Evolutionary conservation across 2,797 vertebrate genomes (phyloP).

Genomic region (Rhinatrema bivittatum): DNA sequence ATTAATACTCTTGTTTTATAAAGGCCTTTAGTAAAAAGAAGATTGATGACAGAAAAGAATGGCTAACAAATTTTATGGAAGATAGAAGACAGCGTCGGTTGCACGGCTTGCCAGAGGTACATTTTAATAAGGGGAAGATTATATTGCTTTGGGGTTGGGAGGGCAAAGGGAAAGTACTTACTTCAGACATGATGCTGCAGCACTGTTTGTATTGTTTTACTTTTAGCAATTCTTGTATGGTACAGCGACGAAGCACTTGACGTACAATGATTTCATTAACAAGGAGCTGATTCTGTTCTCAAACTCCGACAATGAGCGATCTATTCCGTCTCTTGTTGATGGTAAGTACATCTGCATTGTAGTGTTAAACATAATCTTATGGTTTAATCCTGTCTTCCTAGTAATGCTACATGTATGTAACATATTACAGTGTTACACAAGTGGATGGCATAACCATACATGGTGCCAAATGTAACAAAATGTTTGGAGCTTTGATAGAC

Average conservation of each 20-base stretch:
- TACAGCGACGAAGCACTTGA: constrained; percentile 83
- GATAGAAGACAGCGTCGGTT: constrained; percentile 89
- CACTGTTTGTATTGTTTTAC: constrained; percentile 16
- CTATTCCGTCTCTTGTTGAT: constrained; percentile 93
- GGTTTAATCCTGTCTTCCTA: no score
- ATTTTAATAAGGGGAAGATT: constrained; percentile 22
- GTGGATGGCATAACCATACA: no score
- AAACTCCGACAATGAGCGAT: constrained; percentile 97
- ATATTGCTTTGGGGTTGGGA: constrained; percentile 2
- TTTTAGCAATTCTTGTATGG: constrained; percentile 94
- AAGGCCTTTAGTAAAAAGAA: constrained; percentile 99
- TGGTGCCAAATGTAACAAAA: no score
- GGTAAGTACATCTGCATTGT: constrained; percentile 65
- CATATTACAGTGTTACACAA: no score
- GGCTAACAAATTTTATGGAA: constrained; percentile 98
- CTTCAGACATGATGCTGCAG: constrained; percentile 6
- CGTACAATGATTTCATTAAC: constrained; percentile 98
- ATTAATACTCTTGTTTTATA: constrained; percentile 33
- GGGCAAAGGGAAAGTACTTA: not conserved
- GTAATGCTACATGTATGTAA: no score
- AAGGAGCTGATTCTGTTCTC: constrained; percentile 98
- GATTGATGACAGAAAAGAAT: constrained; percentile 95
- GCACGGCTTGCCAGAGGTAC: constrained; percentile 92
- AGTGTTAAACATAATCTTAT: no score
- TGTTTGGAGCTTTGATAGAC: no score